Base-by-base conservation (phyloP, 2,888 invertebrate genomes). In the Crocallis elinguaria region DNA sequence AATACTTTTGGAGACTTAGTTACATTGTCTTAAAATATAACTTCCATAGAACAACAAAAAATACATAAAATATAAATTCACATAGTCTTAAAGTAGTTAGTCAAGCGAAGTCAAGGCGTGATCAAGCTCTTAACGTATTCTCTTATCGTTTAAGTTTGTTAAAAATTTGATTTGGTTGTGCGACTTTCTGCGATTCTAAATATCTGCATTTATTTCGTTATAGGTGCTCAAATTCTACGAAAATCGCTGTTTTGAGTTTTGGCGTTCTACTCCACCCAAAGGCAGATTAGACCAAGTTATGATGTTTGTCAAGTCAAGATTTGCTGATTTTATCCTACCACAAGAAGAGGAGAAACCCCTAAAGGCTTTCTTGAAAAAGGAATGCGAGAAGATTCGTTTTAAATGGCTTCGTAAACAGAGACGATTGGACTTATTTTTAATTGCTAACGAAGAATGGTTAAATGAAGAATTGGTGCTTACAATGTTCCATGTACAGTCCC, bases 181-280 rank as follows among this genome's bases (percentile, higher is more conserved):
- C 12, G 29, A 37, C 21, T 37, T 37, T 7, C 13, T 42, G 42
- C 42, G 42, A 35, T 44, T 45, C n/a, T 35, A 36, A 33, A 41
- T 27, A 42, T 42, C 12, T 35, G 5, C 19, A 19, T 33, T 39
- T 32, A 21, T 43, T 44, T 17, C 43, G 21, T 51, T 27, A 49
- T 41, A 54, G 54, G 23, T 49, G 37, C 30, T 30, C 49, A 27
- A 30, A 38, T 54, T 30, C 37, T 38, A 32, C 53, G 53, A 36
- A 44, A 49, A 45, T 35, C 44, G 1, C 9, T 45, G 23, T 45
- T 51, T n/a, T 23, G 45, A 45, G 6, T 45, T 45, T 51, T 51
- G 51, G 55, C 55, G 36, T 42, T 56, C 49, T 33, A 32, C 37
- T 16, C 45, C 55, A 27, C 14, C 46, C 17, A 49, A 56, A 43